Conservation (phyloP, 2,113 vertebrate genomes). For the Asarcornis scutulata region DNA sequence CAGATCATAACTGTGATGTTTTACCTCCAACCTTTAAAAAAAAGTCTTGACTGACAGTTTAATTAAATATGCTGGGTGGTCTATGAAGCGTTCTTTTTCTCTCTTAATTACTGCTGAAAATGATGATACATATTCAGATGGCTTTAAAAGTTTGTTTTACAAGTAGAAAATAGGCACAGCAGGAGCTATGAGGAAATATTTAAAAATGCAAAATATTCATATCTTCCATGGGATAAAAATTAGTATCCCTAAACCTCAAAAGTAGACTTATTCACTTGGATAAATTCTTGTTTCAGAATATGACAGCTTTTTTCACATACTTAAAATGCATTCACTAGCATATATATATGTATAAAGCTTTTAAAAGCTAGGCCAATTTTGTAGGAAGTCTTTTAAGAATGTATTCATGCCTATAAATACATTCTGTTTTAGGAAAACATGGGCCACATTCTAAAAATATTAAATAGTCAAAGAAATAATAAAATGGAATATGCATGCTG, state of each 20-base stretch:
- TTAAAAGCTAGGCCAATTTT: not conserved
- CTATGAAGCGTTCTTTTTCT: slow-evolving; percentile 39
- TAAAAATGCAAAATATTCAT: not conserved
- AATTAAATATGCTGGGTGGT: slow-evolving; percentile 25
- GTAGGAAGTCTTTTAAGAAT: not conserved
- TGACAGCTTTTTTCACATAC: not conserved
- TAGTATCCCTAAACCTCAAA: not conserved
- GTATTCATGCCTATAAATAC: not conserved
- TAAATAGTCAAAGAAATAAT: not conserved
- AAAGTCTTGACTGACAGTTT: slow-evolving; percentile 18
- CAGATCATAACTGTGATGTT: not conserved
- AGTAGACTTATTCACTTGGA: not conserved
- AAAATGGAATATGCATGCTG: not conserved
- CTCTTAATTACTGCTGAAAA: slow-evolving; percentile 2
- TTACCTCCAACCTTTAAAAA: slow-evolving; percentile 36
- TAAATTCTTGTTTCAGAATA: not conserved
- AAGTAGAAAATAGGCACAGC: not conserved
- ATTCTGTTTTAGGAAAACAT: not conserved
- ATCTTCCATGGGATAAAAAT: not conserved
- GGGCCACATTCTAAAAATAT: not conserved
- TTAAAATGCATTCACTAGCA: not conserved
- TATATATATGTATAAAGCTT: not conserved
- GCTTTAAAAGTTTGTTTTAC: not conserved
- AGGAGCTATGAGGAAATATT: not conserved
- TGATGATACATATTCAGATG: not conserved